These are phyloP conservation scores for Auanema freiburgensis DNA, from an alignment of 2,888 invertebrate genomes.

Conservation along the genomic window DNA sequence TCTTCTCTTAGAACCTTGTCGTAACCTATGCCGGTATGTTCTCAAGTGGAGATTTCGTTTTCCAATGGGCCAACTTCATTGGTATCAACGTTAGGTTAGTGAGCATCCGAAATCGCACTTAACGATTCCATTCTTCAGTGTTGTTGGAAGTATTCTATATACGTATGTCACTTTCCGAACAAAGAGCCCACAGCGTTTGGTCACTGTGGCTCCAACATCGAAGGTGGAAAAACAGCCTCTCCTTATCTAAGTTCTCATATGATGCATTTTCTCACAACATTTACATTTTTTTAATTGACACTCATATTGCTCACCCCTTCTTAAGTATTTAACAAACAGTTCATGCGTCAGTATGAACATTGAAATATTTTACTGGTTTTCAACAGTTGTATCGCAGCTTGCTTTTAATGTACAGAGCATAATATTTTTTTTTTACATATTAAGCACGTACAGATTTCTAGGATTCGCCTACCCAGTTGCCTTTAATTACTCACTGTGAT, in stretches of 20 bases:
- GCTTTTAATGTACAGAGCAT: too few species aligned
- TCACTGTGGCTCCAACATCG: not conserved
- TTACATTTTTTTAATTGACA: too few species aligned
- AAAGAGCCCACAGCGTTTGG: conserved; percentile 21
- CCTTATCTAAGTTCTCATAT: not conserved
- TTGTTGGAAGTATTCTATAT: conserved; percentile 65
- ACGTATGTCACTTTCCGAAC: conserved; percentile 64
- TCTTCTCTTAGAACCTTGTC: conserved; percentile 76
- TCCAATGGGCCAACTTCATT: conserved; percentile 88
- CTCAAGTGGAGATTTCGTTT: conserved; percentile 95
- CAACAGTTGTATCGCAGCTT: too few species aligned
- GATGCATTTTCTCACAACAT: too few species aligned
- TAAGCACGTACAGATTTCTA: too few species aligned
- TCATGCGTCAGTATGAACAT: too few species aligned
- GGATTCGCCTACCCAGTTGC: too few species aligned
- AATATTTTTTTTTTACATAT: too few species aligned
- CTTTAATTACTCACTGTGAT: too few species aligned
- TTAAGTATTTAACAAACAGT: too few species aligned
- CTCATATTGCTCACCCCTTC: too few species aligned
- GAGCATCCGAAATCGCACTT: not conserved
- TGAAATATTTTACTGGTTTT: too few species aligned
- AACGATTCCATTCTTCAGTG: conserved; percentile 54
- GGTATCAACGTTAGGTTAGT: conserved; percentile 79
- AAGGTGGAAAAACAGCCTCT: conserved; percentile 21
- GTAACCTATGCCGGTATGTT: conserved; percentile 98